A percentile compares a stretch with the other conserved stretches of the same genome.
Conservation (phyloP, 2,113 vertebrate genomes). For the Ia io region DNA sequence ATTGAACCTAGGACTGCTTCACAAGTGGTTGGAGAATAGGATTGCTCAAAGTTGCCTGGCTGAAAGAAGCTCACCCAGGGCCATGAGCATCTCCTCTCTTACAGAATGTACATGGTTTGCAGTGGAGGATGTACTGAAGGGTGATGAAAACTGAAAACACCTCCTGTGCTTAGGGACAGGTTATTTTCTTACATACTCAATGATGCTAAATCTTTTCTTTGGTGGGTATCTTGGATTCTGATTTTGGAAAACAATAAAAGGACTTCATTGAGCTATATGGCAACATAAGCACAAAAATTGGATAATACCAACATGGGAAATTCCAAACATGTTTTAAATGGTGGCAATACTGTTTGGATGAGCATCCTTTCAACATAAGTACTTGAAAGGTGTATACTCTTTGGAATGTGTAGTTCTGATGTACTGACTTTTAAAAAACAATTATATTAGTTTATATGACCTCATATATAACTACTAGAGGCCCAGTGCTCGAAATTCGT, state of each 20-base stretch:
- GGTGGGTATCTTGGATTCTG: neutral
- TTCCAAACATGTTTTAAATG: constrained; percentile 31
- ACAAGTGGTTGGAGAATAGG: neutral
- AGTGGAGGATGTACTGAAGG: neutral
- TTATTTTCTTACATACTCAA: neutral
- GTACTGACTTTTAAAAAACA: neutral
- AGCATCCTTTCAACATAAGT: neutral
- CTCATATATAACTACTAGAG: neutral
- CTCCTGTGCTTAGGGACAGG: neutral
- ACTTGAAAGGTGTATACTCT: neutral
- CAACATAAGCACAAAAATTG: neutral
- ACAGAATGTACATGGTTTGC: neutral
- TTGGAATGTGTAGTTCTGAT: constrained; percentile 1
- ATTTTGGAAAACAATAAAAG: constrained; percentile 35
- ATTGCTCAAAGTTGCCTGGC: neutral
- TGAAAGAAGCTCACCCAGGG: neutral
- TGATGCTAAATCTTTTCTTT: constrained; percentile 9
- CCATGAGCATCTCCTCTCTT: neutral
- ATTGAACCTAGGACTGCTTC: neutral
- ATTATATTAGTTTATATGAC: neutral
- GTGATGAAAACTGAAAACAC: neutral
- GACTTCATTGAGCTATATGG: neutral
- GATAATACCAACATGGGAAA: neutral
- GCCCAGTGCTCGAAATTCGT: no score
- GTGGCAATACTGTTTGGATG: neutral